Percentiles rank a stretch among this genome's conserved stretches.
Evolutionary conservation across 2,888 invertebrate species (phyloP).

Genomic region (Cheilosia grossa): DNA sequence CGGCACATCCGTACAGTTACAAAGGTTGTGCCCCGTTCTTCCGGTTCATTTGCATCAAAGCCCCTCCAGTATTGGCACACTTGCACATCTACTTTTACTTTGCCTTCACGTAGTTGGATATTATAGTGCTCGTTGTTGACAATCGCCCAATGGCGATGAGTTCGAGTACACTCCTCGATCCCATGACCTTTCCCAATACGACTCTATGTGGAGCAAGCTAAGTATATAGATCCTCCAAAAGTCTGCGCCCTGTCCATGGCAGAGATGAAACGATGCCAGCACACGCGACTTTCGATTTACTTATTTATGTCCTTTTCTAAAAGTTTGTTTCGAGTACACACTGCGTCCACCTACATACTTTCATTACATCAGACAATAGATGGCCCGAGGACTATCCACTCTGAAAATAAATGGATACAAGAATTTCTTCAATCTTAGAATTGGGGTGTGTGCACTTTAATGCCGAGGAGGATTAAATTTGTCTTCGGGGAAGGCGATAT

Average conservation of each 20-base stretch:
- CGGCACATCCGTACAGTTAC: background rate
- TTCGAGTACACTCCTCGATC: slow-evolving; percentile 23
- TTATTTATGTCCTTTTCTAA: slow-evolving; percentile 29
- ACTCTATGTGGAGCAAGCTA: slow-evolving; percentile 4
- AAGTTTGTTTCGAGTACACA: slow-evolving; percentile 16
- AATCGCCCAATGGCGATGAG: slow-evolving; percentile 16
- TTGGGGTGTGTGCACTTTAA: slow-evolving; percentile 16
- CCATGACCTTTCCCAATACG: slow-evolving; percentile 45
- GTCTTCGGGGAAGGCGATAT: slow-evolving; percentile 44
- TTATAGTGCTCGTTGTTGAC: slow-evolving; percentile 35
- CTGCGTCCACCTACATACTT: slow-evolving; percentile 25
- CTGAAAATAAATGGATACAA: slow-evolving; percentile 31
- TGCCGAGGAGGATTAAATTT: background rate
- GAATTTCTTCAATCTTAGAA: background rate
- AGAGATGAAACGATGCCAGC: slow-evolving; percentile 32
- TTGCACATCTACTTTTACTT: background rate
- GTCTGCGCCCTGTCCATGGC: background rate
- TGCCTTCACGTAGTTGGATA: background rate
- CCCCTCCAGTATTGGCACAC: slow-evolving; percentile 20
- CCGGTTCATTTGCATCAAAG: background rate
- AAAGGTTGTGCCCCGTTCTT: background rate
- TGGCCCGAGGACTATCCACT: slow-evolving; percentile 27
- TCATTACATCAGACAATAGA: slow-evolving; percentile 39
- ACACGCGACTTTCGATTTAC: slow-evolving; percentile 37
- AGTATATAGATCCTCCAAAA: slow-evolving; percentile 2